Percentiles rank a stretch among this genome's conserved stretches.
These are phyloP conservation scores for Corydoras sp. DNA, from an alignment of 2,113 vertebrate genomes.

Conservation along the genomic window DNA sequence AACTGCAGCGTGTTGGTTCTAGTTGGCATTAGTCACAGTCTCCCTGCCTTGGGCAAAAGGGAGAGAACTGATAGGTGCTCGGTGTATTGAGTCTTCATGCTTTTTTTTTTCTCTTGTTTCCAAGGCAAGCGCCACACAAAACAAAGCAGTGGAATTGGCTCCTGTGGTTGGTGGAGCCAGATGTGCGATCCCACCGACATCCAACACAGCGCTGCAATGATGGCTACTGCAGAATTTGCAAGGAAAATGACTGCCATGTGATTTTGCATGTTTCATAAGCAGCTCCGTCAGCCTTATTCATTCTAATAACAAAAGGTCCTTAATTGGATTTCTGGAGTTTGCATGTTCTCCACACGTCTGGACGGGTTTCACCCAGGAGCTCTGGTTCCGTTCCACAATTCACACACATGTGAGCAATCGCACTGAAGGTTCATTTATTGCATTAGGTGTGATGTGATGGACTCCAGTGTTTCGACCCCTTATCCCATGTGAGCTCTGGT, in stretches of 20 bases:
- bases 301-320: too few species aligned
- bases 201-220: not conserved
- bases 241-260: not conserved
- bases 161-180: not conserved
- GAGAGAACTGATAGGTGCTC: constrained; percentile 9
- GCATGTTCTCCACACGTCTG: too few species aligned
- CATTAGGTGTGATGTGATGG: too few species aligned
- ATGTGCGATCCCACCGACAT: not conserved
- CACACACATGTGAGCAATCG: too few species aligned
- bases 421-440: too few species aligned
- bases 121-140: not conserved
- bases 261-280: too few species aligned
- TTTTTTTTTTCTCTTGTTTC: not conserved
- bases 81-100: not conserved
- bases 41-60: not conserved
- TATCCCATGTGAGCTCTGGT: too few species aligned
- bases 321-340: too few species aligned
- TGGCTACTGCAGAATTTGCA: not conserved
- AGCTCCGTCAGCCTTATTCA: too few species aligned
- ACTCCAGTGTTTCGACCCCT: too few species aligned
- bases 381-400: too few species aligned
- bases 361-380: too few species aligned
- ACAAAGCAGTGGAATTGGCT: not conserved
- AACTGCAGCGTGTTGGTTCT: constrained; percentile 14
- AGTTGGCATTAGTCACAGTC: not conserved